These are phyloP conservation scores for Hypomecis atomaria DNA, from an alignment of 2,888 invertebrate species.

Conservation along the genomic window DNA sequence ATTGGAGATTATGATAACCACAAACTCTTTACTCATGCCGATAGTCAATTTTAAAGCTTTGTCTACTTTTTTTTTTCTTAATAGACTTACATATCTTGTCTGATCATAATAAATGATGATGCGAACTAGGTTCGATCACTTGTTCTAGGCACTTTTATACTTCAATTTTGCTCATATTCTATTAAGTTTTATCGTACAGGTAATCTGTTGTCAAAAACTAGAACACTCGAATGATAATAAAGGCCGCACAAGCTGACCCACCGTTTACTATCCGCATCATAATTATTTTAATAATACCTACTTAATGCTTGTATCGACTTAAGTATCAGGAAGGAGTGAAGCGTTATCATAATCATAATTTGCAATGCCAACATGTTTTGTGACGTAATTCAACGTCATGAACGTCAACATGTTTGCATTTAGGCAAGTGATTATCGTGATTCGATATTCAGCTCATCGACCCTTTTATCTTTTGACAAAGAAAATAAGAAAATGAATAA, in stretches of 20 bases:
- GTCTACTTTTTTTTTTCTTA: no score
- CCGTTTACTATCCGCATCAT: no score
- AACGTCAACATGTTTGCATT: slow-evolving; percentile 10
- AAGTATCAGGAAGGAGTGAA: slow-evolving; percentile 34
- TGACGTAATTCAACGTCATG: slow-evolving; percentile 35
- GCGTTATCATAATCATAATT: slow-evolving; percentile 24
- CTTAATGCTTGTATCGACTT: slow-evolving; percentile 3
- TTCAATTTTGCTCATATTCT: no score
- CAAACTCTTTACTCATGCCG: background rate
- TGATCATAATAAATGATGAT: no score
- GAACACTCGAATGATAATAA: no score
- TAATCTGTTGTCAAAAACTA: no score
- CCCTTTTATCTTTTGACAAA: background rate
- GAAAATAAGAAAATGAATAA: background rate
- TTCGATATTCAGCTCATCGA: slow-evolving; percentile 7
- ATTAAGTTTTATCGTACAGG: no score
- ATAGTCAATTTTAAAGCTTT: background rate
- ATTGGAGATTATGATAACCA: background rate
- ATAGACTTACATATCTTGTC: no score
- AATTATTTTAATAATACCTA: background rate
- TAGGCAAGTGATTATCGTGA: slow-evolving; percentile 1
- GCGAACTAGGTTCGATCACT: no score
- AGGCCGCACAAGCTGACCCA: no score
- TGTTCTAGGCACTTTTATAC: no score
- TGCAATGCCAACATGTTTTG: slow-evolving; percentile 39